Base-by-base conservation (phyloP, 1,140 invertebrate species). In the Bombus pascuorum region DNA sequence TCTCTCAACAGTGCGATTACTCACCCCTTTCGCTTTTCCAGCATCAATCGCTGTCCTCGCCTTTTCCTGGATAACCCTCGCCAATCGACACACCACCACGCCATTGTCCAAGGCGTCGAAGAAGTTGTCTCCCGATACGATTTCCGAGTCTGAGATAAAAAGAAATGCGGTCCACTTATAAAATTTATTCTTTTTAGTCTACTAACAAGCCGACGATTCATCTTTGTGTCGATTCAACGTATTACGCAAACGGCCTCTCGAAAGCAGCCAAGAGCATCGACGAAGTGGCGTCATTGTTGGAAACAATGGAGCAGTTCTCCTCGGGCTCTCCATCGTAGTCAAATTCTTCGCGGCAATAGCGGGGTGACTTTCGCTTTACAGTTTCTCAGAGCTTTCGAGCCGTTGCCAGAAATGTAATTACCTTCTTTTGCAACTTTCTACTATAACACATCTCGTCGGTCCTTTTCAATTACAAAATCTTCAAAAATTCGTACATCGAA, bases 51-150 rank as follows among this genome's bases (percentile, higher is more conserved):
- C 96, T 59, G 96, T 95, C 87, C 96, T 95, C 8, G 97, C 97
- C 87, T 96, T 96, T 90, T 97, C 96, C 91, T 97, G 97, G 84
- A 98, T 98, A 72, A 97, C 95, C 91, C 96, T 96, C 0, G 97
- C 98, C 88, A 98, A 95, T 91, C 97, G 97, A 93, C 97, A 98
- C 25, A 98, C 95, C 80, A 98, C 95, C 0, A 97, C 97, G 65
- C 98, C 98, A 94, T 98, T 98, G 94, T 98, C 98, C 90, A 98
- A 93, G 62, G 96, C 96, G 74, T 97, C 96, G 90, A 98, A 96
- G 91, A 98, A 97, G 94, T 98, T 98, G 39, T 97, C 96, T 13
- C 97, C 96, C 22, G 96, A 97, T 84, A 98, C 94, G 90, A 97
- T 96, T 84, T 97, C 96, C n/a, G 97, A 96, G 91, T 96, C 97